These are phyloP conservation scores for Catostylus mosaicus DNA, from an alignment of 30 jellyfish, hydroid and myxozoan genomes.

Conservation along the genomic window DNA sequence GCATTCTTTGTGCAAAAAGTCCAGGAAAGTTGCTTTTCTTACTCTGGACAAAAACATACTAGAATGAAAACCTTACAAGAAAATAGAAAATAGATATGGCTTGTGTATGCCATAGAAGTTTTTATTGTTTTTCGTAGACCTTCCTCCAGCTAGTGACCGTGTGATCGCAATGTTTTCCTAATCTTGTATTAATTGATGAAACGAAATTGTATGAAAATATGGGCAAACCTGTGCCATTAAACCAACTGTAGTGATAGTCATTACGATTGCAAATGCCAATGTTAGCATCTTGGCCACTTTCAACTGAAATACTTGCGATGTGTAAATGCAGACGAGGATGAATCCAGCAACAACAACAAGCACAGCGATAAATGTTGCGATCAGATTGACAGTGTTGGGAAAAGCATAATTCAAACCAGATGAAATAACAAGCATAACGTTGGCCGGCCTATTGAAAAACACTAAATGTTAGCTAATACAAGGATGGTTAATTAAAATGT, in stretches of 20 bases:
- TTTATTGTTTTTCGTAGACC: too few species aligned
- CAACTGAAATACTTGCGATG: slow-evolving; percentile 72
- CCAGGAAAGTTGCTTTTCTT: too few species aligned
- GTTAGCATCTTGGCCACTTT: slow-evolving; percentile 83
- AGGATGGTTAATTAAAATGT: too few species aligned
- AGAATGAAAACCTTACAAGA: too few species aligned
- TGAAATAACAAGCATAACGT: slow-evolving; percentile 79
- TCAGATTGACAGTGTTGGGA: slow-evolving; percentile 70
- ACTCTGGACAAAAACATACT: too few species aligned
- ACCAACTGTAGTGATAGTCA: slow-evolving; percentile 93
- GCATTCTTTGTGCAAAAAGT: too few species aligned
- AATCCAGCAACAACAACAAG: slow-evolving; percentile 41
- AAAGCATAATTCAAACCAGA: slow-evolving; percentile 90
- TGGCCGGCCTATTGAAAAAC: slow-evolving; percentile 79
- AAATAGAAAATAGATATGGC: too few species aligned
- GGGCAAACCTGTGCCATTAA: slow-evolving; percentile 89
- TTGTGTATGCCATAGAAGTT: too few species aligned
- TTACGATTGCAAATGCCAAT: slow-evolving; percentile 71
- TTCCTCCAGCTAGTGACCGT: too few species aligned
- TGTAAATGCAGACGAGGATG: slow-evolving; percentile 64
- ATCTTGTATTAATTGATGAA: neutral
- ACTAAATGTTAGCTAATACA: too few species aligned
- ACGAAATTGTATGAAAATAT: neutral
- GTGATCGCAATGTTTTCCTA: too few species aligned
- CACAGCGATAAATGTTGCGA: slow-evolving; percentile 64